These are phyloP conservation scores for Arctia plantaginis DNA, from an alignment of 2,888 invertebrate genomes.

Conservation along the genomic window DNA sequence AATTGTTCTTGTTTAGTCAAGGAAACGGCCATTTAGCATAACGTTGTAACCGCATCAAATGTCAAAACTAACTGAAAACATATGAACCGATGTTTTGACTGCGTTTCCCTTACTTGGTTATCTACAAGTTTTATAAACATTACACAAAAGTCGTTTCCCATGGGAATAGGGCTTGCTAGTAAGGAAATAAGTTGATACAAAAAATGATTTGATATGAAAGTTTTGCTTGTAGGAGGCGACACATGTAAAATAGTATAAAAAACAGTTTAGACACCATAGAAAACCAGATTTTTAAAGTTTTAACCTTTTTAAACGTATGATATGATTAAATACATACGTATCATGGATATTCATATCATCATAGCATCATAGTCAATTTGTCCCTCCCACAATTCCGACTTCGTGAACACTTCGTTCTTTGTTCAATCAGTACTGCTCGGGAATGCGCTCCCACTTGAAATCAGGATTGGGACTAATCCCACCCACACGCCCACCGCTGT, in stretches of 20 bases:
- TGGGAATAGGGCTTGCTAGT: constrained; percentile 35
- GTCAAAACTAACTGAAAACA: constrained; percentile 34
- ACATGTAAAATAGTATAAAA: not conserved
- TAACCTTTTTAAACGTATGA: too few species aligned
- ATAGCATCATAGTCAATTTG: too few species aligned
- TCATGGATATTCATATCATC: too few species aligned
- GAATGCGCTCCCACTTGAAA: too few species aligned
- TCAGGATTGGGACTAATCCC: too few species aligned
- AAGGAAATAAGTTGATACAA: not conserved
- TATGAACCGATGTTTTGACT: constrained; percentile 48
- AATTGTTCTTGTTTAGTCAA: not conserved
- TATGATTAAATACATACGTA: too few species aligned
- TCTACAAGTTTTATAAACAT: constrained; percentile 59
- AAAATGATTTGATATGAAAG: not conserved
- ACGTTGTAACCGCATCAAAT: constrained; percentile 24
- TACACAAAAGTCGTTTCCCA: constrained; percentile 42
- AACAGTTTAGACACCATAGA: not conserved
- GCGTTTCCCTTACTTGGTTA: constrained; percentile 51
- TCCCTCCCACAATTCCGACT: too few species aligned
- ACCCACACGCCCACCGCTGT: too few species aligned
- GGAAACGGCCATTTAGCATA: constrained; percentile 10
- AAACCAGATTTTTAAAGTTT: not conserved
- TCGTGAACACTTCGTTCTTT: too few species aligned
- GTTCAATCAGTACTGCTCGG: too few species aligned
- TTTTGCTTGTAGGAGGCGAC: not conserved